Conservation (phyloP, 2,888 invertebrate genomes). For the Octodonta nipae region DNA sequence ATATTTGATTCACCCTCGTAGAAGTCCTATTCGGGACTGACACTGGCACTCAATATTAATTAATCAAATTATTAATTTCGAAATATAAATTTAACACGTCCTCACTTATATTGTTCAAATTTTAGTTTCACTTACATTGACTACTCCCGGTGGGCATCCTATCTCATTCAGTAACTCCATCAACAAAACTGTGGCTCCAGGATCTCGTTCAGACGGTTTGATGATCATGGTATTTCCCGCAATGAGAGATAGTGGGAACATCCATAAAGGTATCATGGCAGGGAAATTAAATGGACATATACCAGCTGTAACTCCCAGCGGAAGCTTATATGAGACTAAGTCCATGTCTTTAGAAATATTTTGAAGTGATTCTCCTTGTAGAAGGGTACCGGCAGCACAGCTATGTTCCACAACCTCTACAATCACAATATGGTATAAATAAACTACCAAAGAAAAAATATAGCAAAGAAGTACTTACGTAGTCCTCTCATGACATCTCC, state of each 20-base stretch:
- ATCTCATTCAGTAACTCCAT: conserved; percentile 86
- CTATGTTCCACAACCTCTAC: conserved; percentile 93
- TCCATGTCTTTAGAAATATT: conserved; percentile 93
- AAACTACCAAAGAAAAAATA: neutral
- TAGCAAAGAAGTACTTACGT: conserved; percentile 56
- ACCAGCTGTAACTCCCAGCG: conserved; percentile 86
- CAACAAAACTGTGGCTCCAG: conserved; percentile 89
- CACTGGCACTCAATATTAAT: too few species aligned
- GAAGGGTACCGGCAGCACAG: conserved; percentile 81
- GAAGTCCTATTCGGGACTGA: too few species aligned
- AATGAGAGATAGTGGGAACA: conserved; percentile 71
- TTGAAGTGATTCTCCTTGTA: conserved; percentile 83
- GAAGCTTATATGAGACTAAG: conserved; percentile 78
- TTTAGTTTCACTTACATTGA: conserved; percentile 80
- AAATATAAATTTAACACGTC: too few species aligned
- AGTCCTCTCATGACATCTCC: conserved; percentile 95
- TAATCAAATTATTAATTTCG: too few species aligned
- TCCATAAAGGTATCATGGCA: conserved; percentile 98
- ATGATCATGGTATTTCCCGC: conserved; percentile 91
- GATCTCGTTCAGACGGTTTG: conserved; percentile 95
- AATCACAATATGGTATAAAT: conserved; percentile 13
- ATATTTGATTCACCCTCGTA: too few species aligned
- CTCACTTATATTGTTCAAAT: too few species aligned
- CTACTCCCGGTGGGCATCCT: conserved; percentile 89
- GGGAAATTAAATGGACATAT: conserved; percentile 99